A percentile compares a stretch with the other conserved stretches of the same genome.
Conservation (phyloP, 2,113 vertebrate genomes). For the Mormyrus lacerda region DNA sequence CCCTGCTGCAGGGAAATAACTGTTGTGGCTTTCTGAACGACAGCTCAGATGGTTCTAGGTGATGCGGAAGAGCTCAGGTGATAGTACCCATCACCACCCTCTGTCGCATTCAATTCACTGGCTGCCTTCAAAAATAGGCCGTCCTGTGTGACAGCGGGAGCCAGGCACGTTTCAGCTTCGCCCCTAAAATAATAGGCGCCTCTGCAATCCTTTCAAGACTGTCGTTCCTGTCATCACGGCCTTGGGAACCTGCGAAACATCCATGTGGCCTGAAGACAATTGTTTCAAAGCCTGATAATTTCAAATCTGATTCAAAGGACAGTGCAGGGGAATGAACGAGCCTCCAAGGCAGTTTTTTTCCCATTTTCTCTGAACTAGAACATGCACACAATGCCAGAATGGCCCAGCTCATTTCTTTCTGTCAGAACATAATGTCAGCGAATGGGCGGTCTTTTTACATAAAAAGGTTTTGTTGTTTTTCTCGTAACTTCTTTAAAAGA, state of each 20-base stretch:
- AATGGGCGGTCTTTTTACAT: background rate
- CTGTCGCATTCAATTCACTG: background rate
- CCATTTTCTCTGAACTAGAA: background rate
- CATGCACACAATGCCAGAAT: background rate
- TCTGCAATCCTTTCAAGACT: background rate
- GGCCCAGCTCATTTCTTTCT: background rate
- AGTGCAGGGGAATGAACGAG: background rate
- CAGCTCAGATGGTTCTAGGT: background rate
- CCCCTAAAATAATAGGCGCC: background rate
- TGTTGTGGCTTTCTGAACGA: no score
- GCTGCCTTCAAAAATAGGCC: background rate
- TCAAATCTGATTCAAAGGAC: background rate
- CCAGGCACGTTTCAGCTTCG: background rate
- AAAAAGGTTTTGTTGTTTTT: background rate
- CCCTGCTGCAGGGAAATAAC: background rate
- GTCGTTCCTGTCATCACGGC: background rate
- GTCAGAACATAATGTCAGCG: conserved; percentile 5
- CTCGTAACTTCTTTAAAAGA: background rate
- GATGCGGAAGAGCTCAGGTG: background rate
- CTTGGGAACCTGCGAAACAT: background rate
- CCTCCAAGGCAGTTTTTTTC: background rate
- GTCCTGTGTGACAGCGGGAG: background rate
- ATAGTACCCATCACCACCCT: background rate
- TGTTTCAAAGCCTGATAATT: conserved; percentile 24
- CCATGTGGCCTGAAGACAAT: conserved; percentile 13